Base-by-base conservation (phyloP, 1,140 invertebrate genomes). In the Solen grandis region DNA sequence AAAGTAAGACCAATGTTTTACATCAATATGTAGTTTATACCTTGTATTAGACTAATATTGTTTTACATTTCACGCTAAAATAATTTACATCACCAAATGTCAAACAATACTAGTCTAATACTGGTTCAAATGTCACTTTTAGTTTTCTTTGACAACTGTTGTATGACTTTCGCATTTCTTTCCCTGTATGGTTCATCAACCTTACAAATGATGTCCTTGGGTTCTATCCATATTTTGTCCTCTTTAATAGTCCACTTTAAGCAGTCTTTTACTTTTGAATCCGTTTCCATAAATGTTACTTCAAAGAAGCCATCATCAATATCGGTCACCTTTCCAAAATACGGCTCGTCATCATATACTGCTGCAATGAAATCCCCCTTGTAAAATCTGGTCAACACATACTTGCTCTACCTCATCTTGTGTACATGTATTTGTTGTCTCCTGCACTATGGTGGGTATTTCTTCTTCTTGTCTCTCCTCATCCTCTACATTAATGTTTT, bases 301-400 rank as follows among this genome's bases (percentile, higher is more conserved):
- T 46, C 19, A 46, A 46, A 10, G 41, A 19, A 19, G 8, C 19
- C 41, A 46, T 46, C 41, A 46, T 46, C 41, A 46, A 46, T 10
- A 5, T 5, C 35, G 2, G 22, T 50, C 19, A 16, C 2, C 41
- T 68, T 68, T 2, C 65, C 65, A 68, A 68, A 10, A 27, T 68
- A 68, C 10, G 41, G n/a, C 22, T 68, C 38, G 5, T 50, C 46
- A 52, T 68, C 65, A 68, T 68, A 68, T 25, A 50, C 13, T 1
- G 65, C 65, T 16, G 65, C 65, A 25, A 68, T 33, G 25, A 68
- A 46, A 16, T 50, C 33, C 4, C 65, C 41, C 35, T 19, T 70
- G 16, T 4, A 13, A 46, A 31, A 5, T 19, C 41, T 46, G 41
- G 8, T 46, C 8, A 10, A 46, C 41, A 46, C 19, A 46, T 19